phyloP scores from a whole-genome alignment of 2,113 vertebrate species.

The Tympanuchus pallidicinctus region DNA sequence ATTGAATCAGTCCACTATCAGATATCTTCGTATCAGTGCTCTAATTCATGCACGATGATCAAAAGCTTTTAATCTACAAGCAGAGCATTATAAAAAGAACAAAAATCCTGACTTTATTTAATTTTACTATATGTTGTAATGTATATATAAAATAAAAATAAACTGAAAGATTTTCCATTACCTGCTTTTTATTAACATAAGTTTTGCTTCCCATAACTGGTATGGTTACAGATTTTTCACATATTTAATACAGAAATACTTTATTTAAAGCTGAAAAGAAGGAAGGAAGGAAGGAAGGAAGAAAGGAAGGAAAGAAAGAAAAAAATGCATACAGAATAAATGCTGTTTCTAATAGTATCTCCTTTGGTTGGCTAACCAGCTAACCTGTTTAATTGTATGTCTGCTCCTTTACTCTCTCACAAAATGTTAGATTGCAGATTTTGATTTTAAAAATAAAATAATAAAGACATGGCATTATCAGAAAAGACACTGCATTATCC shows the following conservation, averaged over 20 bases:
- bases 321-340: neutral
- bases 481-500: neutral
- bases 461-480: neutral
- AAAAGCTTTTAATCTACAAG: neutral
- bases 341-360: neutral
- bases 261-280: neutral
- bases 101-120: neutral
- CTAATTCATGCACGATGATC: fast-evolving
- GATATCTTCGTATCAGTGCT: neutral
- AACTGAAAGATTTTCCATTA: neutral
- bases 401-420: neutral
- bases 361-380: neutral
- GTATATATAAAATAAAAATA: neutral
- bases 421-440: neutral
- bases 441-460: neutral
- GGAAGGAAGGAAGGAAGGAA: no score
- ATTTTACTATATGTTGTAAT: neutral
- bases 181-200: neutral
- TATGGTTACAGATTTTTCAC: neutral
- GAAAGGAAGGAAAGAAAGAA: neutral
- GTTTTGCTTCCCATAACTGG: neutral
- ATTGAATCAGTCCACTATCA: neutral
- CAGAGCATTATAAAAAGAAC: neutral
- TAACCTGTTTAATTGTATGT: neutral
- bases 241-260: neutral